Evolutionary conservation across 2,113 vertebrate species (phyloP).

Genomic region (Lophura nycthemera): DNA sequence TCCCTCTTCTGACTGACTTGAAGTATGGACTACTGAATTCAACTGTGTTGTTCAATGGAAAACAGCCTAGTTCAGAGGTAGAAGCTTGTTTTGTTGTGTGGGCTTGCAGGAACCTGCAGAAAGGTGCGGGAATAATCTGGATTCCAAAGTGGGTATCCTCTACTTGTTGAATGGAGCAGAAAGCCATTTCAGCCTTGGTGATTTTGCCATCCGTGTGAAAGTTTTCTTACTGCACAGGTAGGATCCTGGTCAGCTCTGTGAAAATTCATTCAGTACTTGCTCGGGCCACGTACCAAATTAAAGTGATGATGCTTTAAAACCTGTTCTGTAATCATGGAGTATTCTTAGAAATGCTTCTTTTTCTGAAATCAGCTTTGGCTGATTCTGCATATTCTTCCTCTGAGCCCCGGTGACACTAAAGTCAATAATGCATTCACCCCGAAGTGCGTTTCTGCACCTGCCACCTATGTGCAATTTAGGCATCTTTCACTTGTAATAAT

Average conservation of each 20-base stretch:
- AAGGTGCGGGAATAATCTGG: neutral
- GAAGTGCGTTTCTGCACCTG: neutral
- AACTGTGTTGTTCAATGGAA: neutral
- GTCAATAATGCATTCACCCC: neutral
- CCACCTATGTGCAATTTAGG: neutral
- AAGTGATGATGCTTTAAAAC: neutral
- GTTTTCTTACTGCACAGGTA: neutral
- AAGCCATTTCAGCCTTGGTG: constrained; percentile 11
- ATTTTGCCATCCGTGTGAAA: neutral
- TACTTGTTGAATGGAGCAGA: neutral
- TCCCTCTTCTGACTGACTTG: neutral
- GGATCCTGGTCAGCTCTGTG: neutral
- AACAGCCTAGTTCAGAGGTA: neutral
- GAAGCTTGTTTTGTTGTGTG: neutral
- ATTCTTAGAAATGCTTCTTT: neutral
- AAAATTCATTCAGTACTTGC: neutral
- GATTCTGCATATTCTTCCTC: neutral
- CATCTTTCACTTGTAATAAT: neutral
- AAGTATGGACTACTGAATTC: neutral
- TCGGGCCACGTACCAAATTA: neutral
- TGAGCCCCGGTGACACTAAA: neutral
- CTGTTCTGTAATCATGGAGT: neutral
- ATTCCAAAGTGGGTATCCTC: neutral
- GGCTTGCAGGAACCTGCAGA: neutral
- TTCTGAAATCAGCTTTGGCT: neutral